These are phyloP conservation scores for Pantelozetes paolii DNA, from an alignment of 2,888 invertebrate species.

Conservation along the genomic window DNA sequence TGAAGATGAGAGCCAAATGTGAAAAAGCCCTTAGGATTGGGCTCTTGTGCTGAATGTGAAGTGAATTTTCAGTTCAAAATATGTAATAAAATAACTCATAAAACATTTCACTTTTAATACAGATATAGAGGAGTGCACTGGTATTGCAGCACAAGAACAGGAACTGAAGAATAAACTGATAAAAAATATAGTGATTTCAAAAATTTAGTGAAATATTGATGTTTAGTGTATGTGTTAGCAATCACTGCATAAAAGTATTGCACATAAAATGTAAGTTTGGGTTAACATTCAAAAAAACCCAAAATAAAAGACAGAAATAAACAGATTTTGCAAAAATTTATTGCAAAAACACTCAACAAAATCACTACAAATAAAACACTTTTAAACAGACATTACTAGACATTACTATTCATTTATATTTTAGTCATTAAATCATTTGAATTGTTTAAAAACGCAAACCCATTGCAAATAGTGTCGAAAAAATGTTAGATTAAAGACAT, in stretches of 20 bases:
- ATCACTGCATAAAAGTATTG: not conserved
- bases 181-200: constrained; percentile 1
- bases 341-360: too few species aligned
- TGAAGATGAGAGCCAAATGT: not conserved
- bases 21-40: constrained; percentile 1
- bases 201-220: not conserved
- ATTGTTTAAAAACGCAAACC: too few species aligned
- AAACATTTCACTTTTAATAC: not conserved
- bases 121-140: not conserved
- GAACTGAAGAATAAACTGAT: not conserved
- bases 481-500: too few species aligned
- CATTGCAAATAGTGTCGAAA: too few species aligned
- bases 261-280: too few species aligned
- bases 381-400: too few species aligned
- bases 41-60: not conserved
- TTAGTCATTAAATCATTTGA: too few species aligned
- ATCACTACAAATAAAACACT: too few species aligned
- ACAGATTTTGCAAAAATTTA: too few species aligned
- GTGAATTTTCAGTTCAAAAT: not conserved
- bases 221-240: not conserved
- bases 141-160: not conserved
- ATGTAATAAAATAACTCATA: constrained; percentile 3
- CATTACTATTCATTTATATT: too few species aligned
- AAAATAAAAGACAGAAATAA: too few species aligned
- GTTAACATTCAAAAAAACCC: too few species aligned